Percentiles rank a stretch among this genome's conserved stretches.
These are phyloP conservation scores for Spondyliosoma cantharus DNA, from an alignment of 2,797 vertebrate species.

Conservation along the genomic window DNA sequence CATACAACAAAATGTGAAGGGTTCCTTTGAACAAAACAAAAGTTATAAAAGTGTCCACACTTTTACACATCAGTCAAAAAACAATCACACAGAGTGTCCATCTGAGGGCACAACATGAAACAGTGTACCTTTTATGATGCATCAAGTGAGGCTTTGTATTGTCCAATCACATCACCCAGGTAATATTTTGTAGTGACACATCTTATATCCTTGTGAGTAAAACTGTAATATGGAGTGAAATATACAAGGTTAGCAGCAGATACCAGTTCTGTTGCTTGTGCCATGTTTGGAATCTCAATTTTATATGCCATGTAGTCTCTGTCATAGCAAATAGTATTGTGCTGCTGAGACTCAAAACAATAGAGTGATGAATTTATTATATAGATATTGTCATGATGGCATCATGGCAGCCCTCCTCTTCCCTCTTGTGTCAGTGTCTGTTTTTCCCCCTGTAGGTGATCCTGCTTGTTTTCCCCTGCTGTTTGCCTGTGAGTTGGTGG, in stretches of 20 bases:
- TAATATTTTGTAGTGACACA: not conserved
- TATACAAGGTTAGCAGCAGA: conserved; percentile 2
- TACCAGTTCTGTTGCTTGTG: conserved; percentile 8
- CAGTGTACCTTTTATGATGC: not conserved
- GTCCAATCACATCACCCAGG: conserved; percentile 19
- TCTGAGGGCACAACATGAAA: not conserved
- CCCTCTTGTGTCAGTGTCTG: no score
- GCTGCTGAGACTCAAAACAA: conserved; percentile 44
- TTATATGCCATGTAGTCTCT: conserved; percentile 31
- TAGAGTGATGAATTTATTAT: conserved; percentile 49
- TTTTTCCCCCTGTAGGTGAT: no score
- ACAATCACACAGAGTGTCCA: not conserved
- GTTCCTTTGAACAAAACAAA: not conserved
- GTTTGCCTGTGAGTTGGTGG: no score
- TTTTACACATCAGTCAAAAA: not conserved
- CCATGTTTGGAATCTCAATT: conserved; percentile 39
- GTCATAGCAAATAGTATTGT: not conserved
- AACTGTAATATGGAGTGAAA: conserved; percentile 22
- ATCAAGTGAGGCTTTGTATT: conserved; percentile 21
- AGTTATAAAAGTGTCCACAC: not conserved
- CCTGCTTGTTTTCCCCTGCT: no score
- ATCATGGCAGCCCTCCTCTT: no score
- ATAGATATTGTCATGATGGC: conserved; percentile 54
- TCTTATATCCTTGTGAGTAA: conserved; percentile 9
- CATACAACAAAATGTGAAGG: no score